Evolutionary conservation across 2,113 vertebrate species (phyloP).

Genomic region (Ardeotis arabs): DNA sequence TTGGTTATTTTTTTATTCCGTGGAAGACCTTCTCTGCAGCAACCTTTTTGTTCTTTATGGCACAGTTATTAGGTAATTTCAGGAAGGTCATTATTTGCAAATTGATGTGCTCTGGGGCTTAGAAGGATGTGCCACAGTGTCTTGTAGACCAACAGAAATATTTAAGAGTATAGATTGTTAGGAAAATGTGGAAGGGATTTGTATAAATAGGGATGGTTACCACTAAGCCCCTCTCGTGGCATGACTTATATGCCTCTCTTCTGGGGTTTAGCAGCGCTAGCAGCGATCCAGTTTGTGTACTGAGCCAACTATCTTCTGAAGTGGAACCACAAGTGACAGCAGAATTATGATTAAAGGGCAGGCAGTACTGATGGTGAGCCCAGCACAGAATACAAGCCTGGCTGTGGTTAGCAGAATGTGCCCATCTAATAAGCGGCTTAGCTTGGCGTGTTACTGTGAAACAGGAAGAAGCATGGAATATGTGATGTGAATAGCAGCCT

Average conservation of each 20-base stretch:
- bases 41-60: neutral
- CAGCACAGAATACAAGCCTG: neutral
- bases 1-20: neutral
- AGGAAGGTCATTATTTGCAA: neutral
- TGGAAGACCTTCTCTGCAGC: neutral
- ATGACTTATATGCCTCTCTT: neutral
- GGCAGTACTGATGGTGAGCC: neutral
- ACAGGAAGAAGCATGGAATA: slow-evolving; percentile 39
- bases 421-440: slow-evolving; percentile 53
- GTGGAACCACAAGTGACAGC: slow-evolving; percentile 28
- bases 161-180: neutral
- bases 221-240: neutral
- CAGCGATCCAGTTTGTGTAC: neutral
- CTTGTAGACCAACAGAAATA: neutral
- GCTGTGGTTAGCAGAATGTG: slow-evolving; percentile 10
- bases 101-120: neutral
- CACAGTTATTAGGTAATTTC: neutral
- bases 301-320: neutral
- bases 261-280: neutral
- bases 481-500: slow-evolving; percentile 10
- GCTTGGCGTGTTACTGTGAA: slow-evolving; percentile 17
- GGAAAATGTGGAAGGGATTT: neutral
- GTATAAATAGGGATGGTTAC: neutral
- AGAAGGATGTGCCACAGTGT: neutral
- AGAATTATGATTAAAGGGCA: slow-evolving; percentile 30